Base-by-base conservation (phyloP, 2,113 vertebrate genomes). In the Ophthalmolycus amberensis region DNA sequence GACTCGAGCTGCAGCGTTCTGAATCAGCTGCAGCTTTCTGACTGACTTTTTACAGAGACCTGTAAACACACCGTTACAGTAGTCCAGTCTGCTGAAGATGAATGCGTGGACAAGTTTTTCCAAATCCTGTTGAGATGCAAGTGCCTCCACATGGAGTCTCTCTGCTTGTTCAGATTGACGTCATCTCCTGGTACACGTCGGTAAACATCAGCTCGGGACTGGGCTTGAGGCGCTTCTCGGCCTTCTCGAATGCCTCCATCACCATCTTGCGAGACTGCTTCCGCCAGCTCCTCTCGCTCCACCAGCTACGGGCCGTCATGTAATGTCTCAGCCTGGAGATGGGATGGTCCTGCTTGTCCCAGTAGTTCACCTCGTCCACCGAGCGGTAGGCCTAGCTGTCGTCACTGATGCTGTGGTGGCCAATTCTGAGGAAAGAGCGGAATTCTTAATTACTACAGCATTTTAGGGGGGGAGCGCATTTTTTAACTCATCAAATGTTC, bases 261-360 rank as follows among this genome's bases (percentile, higher is more conserved):
- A 98, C 97, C 44, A 79, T 95, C 82, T 95, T 96, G 14, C 97
- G 95, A 0, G 97, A 97, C 75, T 97, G 95, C 82, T 99, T 98
- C 73, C 98, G 91, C 98, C 98, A 99, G 79, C 81, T 91, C 52
- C 96, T 95, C 1, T 97, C 97, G 0, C 96, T 96, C 97, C 98
- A 99, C 98, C 97, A 98, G 81, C 87, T 65, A 0, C 90, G 90
- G 8, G 85, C 46, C 1, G 82, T 82, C 96, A 98, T 95, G 91
- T 97, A 96, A 66, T 95, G 97, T 0, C 97, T 91, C 18, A 99
- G 95, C 1, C 97, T 94, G 0, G 97, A 98, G 91, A 99, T 99
- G 67, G 98, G 98, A 9, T 99, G 97, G 83, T 99, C 97, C 90
- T 98, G 97, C 80, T 98, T 98, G 91, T 99, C 97, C 98, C 98